Evolutionary conservation across 2,797 vertebrate genomes (phyloP).

Genomic region (Poeciliopsis infans): DNA sequence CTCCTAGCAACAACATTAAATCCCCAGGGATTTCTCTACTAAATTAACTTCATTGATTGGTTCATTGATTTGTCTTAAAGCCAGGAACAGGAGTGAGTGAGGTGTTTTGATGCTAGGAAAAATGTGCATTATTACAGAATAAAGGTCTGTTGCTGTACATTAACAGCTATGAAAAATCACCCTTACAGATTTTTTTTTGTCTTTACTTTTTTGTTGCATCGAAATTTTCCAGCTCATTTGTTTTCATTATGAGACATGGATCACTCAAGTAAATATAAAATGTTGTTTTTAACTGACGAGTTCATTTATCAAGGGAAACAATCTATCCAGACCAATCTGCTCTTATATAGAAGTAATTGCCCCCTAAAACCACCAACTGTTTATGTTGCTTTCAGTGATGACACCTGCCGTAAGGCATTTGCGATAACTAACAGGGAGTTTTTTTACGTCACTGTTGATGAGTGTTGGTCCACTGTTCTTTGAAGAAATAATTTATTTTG

Average conservation of each 20-base stretch:
- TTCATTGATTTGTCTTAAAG: conserved; percentile 69
- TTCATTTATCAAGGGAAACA: neutral
- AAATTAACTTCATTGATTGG: conserved; percentile 80
- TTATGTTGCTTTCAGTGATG: neutral
- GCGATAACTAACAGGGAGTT: neutral
- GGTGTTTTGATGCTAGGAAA: conserved; percentile 70
- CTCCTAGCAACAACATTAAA: conserved; percentile 66
- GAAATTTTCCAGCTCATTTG: neutral
- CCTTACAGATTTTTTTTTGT: neutral
- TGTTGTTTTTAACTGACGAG: neutral
- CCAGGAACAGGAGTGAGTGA: conserved; percentile 68
- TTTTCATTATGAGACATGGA: neutral
- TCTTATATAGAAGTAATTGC: neutral
- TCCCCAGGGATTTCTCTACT: conserved; percentile 69
- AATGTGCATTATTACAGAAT: conserved; percentile 55
- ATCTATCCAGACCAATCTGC: neutral
- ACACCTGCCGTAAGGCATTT: neutral
- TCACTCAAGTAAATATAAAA: neutral
- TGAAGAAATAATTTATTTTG: neutral
- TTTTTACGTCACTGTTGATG: neutral
- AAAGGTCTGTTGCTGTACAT: conserved; percentile 14
- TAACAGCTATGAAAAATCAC: neutral
- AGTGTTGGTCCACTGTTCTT: neutral
- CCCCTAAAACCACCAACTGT: neutral
- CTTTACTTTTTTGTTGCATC: neutral